phyloP scores from a whole-genome alignment of 2,888 invertebrate genomes.

The Lottia scabra region DNA sequence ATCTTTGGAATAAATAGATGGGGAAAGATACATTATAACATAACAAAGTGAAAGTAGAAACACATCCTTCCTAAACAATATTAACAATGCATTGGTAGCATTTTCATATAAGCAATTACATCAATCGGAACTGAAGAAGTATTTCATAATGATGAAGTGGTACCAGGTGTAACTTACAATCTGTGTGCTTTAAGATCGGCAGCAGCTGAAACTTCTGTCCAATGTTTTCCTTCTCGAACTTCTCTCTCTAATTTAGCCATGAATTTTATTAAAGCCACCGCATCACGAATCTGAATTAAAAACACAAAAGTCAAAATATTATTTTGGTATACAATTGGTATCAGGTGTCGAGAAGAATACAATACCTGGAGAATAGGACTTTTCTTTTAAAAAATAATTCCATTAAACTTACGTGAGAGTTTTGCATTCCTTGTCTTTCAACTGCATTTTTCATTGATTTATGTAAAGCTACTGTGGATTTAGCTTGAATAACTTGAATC shows the following conservation, averaged over 20 bases:
- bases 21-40: no score
- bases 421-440: constrained; percentile 85
- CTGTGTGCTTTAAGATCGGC: constrained; percentile 39
- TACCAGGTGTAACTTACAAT: constrained; percentile 28
- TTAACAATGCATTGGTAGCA: no score
- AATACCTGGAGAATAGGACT: no score
- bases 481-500: constrained; percentile 45
- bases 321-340: no score
- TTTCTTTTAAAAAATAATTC: neutral
- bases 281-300: constrained; percentile 63
- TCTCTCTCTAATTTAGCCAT: constrained; percentile 77
- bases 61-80: no score
- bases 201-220: constrained; percentile 52
- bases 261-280: constrained; percentile 80
- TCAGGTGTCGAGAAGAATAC: no score
- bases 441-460: constrained; percentile 71
- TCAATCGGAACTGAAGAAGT: no score
- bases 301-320: no score
- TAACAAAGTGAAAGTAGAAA: no score
- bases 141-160: neutral
- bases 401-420: constrained; percentile 63
- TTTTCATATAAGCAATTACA: no score
- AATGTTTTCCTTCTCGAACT: constrained; percentile 56
- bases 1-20: neutral
- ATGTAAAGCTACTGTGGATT: constrained; percentile 57